A percentile compares a stretch with the other conserved stretches of the same genome.
Evolutionary conservation across 2,888 invertebrate genomes (phyloP).

Genomic region (Abscondita cerata): DNA sequence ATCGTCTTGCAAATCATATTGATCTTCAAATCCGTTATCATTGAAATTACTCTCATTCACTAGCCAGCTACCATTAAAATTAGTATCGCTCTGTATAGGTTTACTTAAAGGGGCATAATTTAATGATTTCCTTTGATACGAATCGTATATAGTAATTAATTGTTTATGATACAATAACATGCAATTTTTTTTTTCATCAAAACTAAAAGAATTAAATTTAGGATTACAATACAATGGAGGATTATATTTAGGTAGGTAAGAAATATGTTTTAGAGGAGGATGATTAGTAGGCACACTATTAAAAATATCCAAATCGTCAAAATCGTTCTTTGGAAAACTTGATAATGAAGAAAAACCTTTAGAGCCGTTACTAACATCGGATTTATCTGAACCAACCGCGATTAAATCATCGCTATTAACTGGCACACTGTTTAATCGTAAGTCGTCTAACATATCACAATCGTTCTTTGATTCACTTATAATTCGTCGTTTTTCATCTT

Average conservation of each 20-base stretch:
- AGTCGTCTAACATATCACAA: conserved; percentile 11
- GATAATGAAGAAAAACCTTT: neutral
- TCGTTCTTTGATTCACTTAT: conserved; percentile 20
- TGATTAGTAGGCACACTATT: conserved; percentile 26
- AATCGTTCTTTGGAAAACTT: neutral
- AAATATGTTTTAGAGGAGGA: conserved; percentile 24
- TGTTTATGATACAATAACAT: conserved; percentile 28
- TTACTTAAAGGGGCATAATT: conserved; percentile 30
- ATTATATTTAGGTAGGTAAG: conserved; percentile 22
- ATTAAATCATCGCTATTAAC: neutral
- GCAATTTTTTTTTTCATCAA: conserved; percentile 21
- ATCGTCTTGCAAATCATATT: conserved; percentile 8
- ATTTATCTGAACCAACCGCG: neutral
- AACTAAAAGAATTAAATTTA: conserved; percentile 22
- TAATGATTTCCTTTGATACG: conserved; percentile 25
- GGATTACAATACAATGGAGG: conserved; percentile 33
- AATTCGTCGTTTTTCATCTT: conserved; percentile 31
- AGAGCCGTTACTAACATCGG: neutral
- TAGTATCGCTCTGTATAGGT: conserved; percentile 22
- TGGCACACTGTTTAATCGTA: conserved; percentile 14
- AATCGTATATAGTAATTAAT: conserved; percentile 22
- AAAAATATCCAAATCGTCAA: conserved; percentile 25
- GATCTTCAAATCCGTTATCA: conserved; percentile 10
- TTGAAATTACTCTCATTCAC: conserved; percentile 16
- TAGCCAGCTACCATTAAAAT: conserved; percentile 29